phyloP scores from a whole-genome alignment of 2,888 invertebrate genomes.

The Cheilosia grossa region DNA sequence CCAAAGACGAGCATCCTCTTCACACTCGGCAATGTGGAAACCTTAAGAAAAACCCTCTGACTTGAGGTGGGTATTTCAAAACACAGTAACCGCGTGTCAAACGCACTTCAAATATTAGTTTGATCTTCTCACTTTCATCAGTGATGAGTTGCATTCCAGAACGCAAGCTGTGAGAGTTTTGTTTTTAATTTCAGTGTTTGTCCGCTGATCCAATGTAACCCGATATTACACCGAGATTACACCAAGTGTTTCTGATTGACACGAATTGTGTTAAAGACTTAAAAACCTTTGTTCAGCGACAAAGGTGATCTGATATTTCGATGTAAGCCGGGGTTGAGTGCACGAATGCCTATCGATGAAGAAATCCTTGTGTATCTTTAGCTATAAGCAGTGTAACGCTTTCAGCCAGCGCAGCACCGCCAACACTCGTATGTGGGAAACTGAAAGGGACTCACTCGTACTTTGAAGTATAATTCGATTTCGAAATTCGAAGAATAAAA shows the following conservation, averaged over 20 bases:
- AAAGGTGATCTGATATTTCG: not conserved
- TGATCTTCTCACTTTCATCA: not conserved
- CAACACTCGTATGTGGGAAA: conserved; percentile 4
- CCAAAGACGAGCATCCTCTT: not conserved
- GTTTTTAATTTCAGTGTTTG: not conserved
- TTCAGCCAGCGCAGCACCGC: no score
- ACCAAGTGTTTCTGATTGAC: not conserved
- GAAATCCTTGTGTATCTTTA: conserved; percentile 9
- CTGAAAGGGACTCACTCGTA: not conserved
- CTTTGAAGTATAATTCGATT: conserved; percentile 8
- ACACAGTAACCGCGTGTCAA: conserved; percentile 14
- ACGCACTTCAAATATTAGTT: conserved; percentile 7
- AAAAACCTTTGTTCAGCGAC: not conserved
- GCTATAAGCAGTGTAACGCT: not conserved
- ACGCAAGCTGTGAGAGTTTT: not conserved
- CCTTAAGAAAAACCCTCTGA: not conserved
- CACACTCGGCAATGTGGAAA: not conserved
- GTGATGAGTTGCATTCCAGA: conserved; percentile 4
- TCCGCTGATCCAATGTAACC: not conserved
- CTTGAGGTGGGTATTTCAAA: not conserved
- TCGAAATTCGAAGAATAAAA: not conserved
- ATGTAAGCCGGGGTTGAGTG: not conserved
- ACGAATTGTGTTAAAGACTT: conserved; percentile 5
- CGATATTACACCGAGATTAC: not conserved
- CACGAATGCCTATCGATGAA: conserved; percentile 5